Evolutionary conservation across 2,797 vertebrate species (phyloP).

Genomic region (Poeciliopsis paucimaculata): DNA sequence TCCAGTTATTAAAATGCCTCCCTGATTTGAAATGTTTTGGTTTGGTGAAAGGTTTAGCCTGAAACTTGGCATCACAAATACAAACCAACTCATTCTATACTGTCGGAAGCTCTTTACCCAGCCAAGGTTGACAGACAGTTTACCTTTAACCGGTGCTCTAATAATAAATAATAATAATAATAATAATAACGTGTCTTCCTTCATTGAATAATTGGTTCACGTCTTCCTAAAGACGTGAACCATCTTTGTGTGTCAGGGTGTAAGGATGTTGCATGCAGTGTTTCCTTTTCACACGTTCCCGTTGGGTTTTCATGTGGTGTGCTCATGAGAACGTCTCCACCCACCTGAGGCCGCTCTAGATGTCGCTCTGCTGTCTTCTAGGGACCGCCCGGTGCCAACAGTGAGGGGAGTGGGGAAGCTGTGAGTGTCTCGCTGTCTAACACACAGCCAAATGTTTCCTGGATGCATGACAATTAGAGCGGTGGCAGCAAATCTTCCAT

Average conservation of each 20-base stretch:
- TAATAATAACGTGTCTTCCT: background rate
- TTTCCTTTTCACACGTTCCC: constrained; percentile 20
- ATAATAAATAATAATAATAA: no score
- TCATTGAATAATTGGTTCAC: background rate
- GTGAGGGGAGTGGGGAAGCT: constrained; percentile 81
- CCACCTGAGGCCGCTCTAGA: constrained; percentile 49
- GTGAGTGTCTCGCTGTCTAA: constrained; percentile 76
- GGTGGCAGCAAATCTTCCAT: constrained; percentile 31
- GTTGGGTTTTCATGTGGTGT: constrained; percentile 32
- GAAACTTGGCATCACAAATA: background rate
- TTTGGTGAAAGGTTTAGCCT: background rate
- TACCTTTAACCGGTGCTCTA: background rate
- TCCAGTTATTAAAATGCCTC: background rate
- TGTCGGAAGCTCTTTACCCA: background rate
- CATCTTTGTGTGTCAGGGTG: background rate
- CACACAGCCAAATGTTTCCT: constrained; percentile 42
- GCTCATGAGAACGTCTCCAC: constrained; percentile 52
- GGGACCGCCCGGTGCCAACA: constrained; percentile 78
- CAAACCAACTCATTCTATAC: background rate
- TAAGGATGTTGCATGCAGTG: constrained; percentile 23
- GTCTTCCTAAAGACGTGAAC: no score
- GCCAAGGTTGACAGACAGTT: background rate
- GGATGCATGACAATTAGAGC: constrained; percentile 46
- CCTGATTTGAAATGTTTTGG: background rate
- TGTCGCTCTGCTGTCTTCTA: constrained; percentile 76